These are phyloP conservation scores for Diplolepis rosae DNA, from an alignment of 2,888 invertebrate species.

Conservation along the genomic window DNA sequence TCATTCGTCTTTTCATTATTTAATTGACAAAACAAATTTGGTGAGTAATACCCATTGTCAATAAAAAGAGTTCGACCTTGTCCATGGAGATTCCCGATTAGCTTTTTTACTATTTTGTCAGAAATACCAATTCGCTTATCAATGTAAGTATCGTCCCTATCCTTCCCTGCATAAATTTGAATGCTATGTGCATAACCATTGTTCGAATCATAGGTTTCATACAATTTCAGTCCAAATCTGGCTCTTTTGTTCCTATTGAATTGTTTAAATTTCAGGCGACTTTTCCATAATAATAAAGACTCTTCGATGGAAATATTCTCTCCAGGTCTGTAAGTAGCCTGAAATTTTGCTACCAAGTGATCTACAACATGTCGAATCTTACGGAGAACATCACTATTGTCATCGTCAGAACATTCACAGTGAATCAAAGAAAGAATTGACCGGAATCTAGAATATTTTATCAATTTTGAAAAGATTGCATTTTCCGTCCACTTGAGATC, in stretches of 20 bases:
- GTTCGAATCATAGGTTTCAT: conserved; percentile 4
- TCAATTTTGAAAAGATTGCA: background rate
- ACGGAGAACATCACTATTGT: background rate
- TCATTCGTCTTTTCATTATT: conserved; percentile 31
- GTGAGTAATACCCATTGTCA: conserved; percentile 36
- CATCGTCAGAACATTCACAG: background rate
- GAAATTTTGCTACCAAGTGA: background rate
- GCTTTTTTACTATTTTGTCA: conserved; percentile 1
- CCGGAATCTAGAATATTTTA: background rate
- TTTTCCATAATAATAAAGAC: conserved; percentile 4
- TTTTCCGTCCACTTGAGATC: background rate
- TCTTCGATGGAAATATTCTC: conserved; percentile 7
- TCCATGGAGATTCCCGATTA: background rate
- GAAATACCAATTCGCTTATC: conserved; percentile 19
- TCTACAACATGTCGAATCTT: background rate
- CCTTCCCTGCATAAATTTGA: conserved; percentile 29
- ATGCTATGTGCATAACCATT: conserved; percentile 30
- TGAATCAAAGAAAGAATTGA: conserved; percentile 1
- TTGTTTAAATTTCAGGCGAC: conserved; percentile 24
- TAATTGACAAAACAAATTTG: background rate
- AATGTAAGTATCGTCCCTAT: conserved; percentile 16
- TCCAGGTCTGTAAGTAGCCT: conserved; percentile 33
- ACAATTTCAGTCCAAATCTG: conserved; percentile 23
- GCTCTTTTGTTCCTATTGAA: conserved; percentile 33
- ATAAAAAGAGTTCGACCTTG: conserved; percentile 36